phyloP scores from a whole-genome alignment of 2,797 vertebrate species.

The Tarsius wallacei region DNA sequence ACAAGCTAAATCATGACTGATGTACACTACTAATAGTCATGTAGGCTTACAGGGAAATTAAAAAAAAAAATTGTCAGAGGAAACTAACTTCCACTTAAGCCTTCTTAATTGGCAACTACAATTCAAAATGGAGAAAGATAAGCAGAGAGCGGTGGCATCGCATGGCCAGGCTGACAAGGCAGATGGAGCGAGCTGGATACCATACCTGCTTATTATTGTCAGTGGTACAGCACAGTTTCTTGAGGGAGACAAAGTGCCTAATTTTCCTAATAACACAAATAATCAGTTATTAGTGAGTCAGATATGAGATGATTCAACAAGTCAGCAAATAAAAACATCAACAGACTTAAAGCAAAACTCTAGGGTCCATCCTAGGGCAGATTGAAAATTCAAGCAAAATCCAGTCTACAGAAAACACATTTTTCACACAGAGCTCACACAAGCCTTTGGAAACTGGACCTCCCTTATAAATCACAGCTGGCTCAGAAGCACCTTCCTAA shows the following conservation, averaged over 20 bases:
- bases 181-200: slow-evolving; percentile 17
- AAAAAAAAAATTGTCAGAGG: neutral
- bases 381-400: slow-evolving; percentile 41
- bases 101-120: neutral
- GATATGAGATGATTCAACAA: slow-evolving; percentile 53
- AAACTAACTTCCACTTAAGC: slow-evolving; percentile 8
- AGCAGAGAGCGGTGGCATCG: slow-evolving; percentile 9
- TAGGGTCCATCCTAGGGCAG: neutral
- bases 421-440: neutral
- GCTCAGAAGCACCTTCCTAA: neutral
- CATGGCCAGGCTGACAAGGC: neutral
- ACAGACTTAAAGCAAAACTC: neutral
- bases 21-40: neutral
- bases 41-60: neutral
- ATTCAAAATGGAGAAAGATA: neutral
- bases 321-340: slow-evolving; percentile 68
- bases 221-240: slow-evolving; percentile 93
- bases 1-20: neutral
- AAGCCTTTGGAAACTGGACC: neutral
- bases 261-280: slow-evolving; percentile 95
- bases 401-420: neutral
- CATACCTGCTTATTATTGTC: slow-evolving; percentile 97
- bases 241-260: slow-evolving; percentile 97
- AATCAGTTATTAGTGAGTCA: slow-evolving; percentile 84
- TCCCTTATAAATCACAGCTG: neutral